Base-by-base conservation (phyloP, 1,140 invertebrate genomes). In the Himalopsyche phryganea region DNA sequence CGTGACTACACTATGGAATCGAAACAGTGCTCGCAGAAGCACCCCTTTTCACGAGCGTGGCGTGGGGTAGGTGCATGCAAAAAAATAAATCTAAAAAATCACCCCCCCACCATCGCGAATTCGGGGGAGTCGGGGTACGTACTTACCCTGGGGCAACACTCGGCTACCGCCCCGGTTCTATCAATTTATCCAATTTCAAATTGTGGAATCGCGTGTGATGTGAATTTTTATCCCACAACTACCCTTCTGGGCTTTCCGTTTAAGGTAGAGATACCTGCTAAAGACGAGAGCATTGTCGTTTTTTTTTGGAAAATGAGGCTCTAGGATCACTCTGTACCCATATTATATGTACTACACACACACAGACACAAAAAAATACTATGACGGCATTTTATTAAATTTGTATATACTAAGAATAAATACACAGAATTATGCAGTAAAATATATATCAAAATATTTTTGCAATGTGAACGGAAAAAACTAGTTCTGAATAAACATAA, bases 101-200 rank as follows among this genome's bases (percentile, higher is more conserved):
- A 40, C 15, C 54, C 50, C 49, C 38, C 36, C 17, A 50, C 51
- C 45, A 48, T 44, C 19, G 55, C 17, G 51, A 52, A 42, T 32
- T 33, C 32, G 46, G 28, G 40, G 23, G 51, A 41, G 44, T 18
- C 48, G 13, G 46, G 51, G 51, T 41, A 32, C 14, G 17, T 19
- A 46, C 38, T 18, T 46, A 17, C 41, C 56, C 40, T 10, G 23
- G 23, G 23, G 23, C 23, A 28, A 28, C 23, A 28, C 23, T 28
- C 23, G 23, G 23, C 23, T 23, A 32, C 45, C 38, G 20, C 52
- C 56, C 58, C 50, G 41, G 46, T 54, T 63, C 61, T 63, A 63
- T 63, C 61, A 63, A 63, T 63, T 63, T 63, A 63, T 63, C 61
- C 61, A 59, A 60, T 63, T 63, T 55, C 49, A 54, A 63, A 63